Conservation (phyloP, 2,888 invertebrate species). For the Drosophila paranaensis region DNA sequence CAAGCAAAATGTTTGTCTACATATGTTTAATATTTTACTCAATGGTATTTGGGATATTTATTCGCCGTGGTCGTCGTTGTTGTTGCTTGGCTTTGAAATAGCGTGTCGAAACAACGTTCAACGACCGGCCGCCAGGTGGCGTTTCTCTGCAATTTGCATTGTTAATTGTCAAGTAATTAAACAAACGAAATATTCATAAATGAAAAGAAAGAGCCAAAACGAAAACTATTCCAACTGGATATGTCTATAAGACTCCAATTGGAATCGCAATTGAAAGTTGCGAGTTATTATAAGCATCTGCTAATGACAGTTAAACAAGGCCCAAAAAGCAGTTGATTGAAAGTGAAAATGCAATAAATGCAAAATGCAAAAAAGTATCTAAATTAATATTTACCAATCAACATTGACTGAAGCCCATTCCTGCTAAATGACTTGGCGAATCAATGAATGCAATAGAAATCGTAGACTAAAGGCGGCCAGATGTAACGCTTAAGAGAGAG, state of each 20-base stretch:
- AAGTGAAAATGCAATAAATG: slow-evolving; percentile 25
- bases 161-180: slow-evolving; percentile 64
- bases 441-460: background rate
- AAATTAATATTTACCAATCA: slow-evolving; percentile 6
- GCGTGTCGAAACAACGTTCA: slow-evolving; percentile 52
- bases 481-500: background rate
- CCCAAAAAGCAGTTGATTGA: slow-evolving; percentile 16
- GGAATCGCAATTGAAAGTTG: slow-evolving; percentile 39
- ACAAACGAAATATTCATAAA: slow-evolving; percentile 31
- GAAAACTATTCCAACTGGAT: slow-evolving; percentile 18
- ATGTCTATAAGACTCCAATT: slow-evolving; percentile 32
- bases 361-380: background rate
- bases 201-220: slow-evolving; percentile 11
- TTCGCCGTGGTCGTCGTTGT: slow-evolving; percentile 1
- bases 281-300: slow-evolving; percentile 26
- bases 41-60: slow-evolving; percentile 35
- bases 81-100: slow-evolving; percentile 23
- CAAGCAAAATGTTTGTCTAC: slow-evolving; percentile 41
- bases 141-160: slow-evolving; percentile 66
- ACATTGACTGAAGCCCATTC: background rate
- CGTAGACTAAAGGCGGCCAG: background rate
- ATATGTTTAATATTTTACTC: slow-evolving; percentile 48
- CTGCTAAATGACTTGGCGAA: slow-evolving; percentile 5
- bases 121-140: slow-evolving; percentile 57
- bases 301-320: slow-evolving; percentile 51